A percentile compares a stretch with the other conserved stretches of the same genome.
Conservation (phyloP, 2,113 vertebrate species). For the Prionailurus bengalensis region DNA sequence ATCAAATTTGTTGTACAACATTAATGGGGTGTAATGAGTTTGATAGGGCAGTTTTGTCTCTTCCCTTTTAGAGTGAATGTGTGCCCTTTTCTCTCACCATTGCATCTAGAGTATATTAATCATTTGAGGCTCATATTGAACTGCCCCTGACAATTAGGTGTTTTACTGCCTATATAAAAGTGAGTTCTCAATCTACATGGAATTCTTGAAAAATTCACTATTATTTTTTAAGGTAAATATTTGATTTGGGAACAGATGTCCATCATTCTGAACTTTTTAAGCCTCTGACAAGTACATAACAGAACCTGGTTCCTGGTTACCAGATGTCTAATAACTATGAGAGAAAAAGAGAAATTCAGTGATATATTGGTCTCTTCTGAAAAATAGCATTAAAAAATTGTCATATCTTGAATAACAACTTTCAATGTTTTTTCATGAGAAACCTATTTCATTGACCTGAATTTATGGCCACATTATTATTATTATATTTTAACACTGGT, state of each 20-base stretch:
- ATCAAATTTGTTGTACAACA: background rate
- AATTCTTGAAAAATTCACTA: constrained; percentile 82
- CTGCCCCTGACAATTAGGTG: constrained; percentile 68
- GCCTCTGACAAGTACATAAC: constrained; percentile 76
- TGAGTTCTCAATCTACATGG: constrained; percentile 78
- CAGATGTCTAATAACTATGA: constrained; percentile 84
- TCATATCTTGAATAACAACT: constrained; percentile 81
- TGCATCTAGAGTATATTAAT: constrained; percentile 73
- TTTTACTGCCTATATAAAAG: constrained; percentile 80
- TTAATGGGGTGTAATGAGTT: background rate
- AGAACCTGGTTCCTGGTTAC: constrained; percentile 85
- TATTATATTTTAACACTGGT: constrained; percentile 71
- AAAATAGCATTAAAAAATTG: constrained; percentile 81
- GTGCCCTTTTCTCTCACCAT: constrained; percentile 59
- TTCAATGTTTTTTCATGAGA: constrained; percentile 72
- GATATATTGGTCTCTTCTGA: constrained; percentile 77
- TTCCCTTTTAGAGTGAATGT: constrained; percentile 62
- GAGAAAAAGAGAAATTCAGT: constrained; percentile 83
- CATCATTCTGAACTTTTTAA: constrained; percentile 83
- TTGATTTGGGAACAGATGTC: constrained; percentile 82
- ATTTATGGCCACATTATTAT: constrained; percentile 72
- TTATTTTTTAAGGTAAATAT: constrained; percentile 78
- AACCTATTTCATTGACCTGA: constrained; percentile 67
- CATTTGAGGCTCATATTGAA: constrained; percentile 48
- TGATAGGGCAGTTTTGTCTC: background rate